Evolutionary conservation across 2,113 vertebrate genomes (phyloP).

Genomic region (Entomyzon cyanotis): DNA sequence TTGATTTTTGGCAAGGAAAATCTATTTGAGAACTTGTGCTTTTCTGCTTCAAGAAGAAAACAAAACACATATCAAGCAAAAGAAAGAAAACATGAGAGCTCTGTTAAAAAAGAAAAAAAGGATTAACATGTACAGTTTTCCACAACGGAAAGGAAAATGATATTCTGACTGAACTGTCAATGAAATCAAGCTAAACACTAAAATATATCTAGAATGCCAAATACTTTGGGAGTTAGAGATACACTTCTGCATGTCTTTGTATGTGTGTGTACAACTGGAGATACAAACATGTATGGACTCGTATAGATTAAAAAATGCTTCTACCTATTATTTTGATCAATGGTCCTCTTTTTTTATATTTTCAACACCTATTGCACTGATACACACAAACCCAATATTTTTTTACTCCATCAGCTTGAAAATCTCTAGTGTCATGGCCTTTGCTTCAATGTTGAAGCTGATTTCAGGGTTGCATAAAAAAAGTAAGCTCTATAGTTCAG

Average conservation of each 20-base stretch:
- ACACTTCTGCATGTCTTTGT: neutral
- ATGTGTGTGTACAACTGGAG: neutral
- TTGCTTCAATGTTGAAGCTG: constrained; percentile 40
- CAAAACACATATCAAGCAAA: neutral
- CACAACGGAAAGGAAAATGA: constrained; percentile 3
- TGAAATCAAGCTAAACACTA: constrained; percentile 20
- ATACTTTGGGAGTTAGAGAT: neutral
- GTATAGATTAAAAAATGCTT: constrained; percentile 49
- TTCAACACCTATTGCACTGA: constrained; percentile 59
- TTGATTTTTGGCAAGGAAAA: neutral
- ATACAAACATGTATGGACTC: constrained; percentile 27
- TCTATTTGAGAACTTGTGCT: neutral
- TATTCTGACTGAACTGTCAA: constrained; percentile 18
- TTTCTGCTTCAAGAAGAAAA: neutral
- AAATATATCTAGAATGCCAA: neutral
- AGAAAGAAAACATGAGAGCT: neutral
- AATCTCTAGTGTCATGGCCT: constrained; percentile 47
- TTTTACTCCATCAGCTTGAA: constrained; percentile 51
- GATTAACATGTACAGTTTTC: neutral
- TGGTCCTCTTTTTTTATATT: constrained; percentile 11
- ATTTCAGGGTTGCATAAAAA: constrained; percentile 54
- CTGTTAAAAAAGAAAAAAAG: neutral
- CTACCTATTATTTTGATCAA: constrained; percentile 59
- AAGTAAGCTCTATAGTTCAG: constrained; percentile 39
- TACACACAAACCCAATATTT: constrained; percentile 61